These are phyloP conservation scores for Chesias legatella DNA, from an alignment of 2,888 invertebrate genomes.

Conservation along the genomic window DNA sequence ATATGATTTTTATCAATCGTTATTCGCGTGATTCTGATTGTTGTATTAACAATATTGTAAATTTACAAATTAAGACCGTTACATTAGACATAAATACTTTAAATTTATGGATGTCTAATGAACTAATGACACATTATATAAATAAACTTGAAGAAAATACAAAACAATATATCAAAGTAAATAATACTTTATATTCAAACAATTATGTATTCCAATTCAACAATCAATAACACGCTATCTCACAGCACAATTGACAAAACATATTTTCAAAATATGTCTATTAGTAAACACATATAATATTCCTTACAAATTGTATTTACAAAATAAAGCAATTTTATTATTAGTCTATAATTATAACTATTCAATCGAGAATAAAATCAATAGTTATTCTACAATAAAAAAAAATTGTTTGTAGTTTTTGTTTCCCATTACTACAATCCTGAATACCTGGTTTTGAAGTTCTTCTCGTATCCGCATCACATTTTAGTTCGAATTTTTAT, in stretches of 20 bases:
- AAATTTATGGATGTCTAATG: too few relatives aligned
- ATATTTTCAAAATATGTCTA: conserved; percentile 79
- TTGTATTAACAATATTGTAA: conserved; percentile 36
- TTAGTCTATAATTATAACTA: conserved; percentile 44
- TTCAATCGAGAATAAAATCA: conserved; percentile 56
- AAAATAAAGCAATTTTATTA: conserved; percentile 71
- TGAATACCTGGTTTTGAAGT: too few relatives aligned
- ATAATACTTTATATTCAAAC: too few relatives aligned
- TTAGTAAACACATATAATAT: conserved; percentile 74
- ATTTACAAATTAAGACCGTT: conserved; percentile 14
- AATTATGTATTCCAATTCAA: conserved; percentile 39
- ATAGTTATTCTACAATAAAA: conserved; percentile 36
- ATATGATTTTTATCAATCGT: conserved; percentile 73
- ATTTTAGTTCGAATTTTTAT: too few relatives aligned
- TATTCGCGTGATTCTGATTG: conserved; percentile 55
- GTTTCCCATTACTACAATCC: too few relatives aligned
- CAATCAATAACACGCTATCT: conserved; percentile 56
- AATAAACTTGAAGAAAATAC: too few relatives aligned
- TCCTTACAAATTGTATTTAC: conserved; percentile 77
- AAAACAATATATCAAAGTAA: too few relatives aligned
- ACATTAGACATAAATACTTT: too few relatives aligned
- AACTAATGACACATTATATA: too few relatives aligned
- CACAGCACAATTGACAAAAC: conserved; percentile 81
- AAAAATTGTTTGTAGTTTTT: conserved; percentile 28
- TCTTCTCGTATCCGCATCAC: too few relatives aligned